A percentile compares a stretch with the other conserved stretches of the same genome.
Evolutionary conservation across 2,797 vertebrate genomes (phyloP).

Genomic region (Pampus argenteus): DNA sequence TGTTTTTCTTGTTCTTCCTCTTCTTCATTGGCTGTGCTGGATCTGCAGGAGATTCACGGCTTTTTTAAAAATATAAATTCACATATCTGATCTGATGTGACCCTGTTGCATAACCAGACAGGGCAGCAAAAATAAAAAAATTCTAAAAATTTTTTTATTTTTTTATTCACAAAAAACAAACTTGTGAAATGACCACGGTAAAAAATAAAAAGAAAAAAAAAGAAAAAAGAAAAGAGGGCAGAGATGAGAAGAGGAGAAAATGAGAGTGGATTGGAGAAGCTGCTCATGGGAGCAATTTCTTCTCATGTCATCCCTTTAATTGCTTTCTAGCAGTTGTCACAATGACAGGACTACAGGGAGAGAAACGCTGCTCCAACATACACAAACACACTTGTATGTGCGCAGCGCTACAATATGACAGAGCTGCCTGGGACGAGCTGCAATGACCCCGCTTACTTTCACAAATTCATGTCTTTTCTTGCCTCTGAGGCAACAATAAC

Average conservation of each 20-base stretch:
- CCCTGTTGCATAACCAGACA: conserved; percentile 40
- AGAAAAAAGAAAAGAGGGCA: conserved; percentile 62
- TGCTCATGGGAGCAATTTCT: conserved; percentile 75
- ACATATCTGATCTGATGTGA: conserved; percentile 33
- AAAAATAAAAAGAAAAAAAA: too few relatives aligned
- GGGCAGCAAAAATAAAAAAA: conserved; percentile 20
- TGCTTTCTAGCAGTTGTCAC: conserved; percentile 81
- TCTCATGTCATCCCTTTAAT: conserved; percentile 82
- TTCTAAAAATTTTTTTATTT: too few relatives aligned
- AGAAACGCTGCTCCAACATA: conserved; percentile 52
- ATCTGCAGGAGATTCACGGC: conserved; percentile 23
- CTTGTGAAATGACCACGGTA: conserved; percentile 41
- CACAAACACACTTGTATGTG: conserved; percentile 31
- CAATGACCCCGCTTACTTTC: conserved; percentile 59
- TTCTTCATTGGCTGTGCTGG: background rate
- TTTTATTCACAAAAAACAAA: conserved; percentile 42
- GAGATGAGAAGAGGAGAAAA: conserved; percentile 69
- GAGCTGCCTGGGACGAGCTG: conserved; percentile 54
- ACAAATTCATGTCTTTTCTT: conserved; percentile 39
- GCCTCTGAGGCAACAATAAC: conserved; percentile 66
- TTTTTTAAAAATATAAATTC: too few relatives aligned
- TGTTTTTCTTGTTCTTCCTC: conserved; percentile 13
- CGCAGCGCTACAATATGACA: conserved; percentile 43
- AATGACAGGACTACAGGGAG: conserved; percentile 77
- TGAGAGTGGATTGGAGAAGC: conserved; percentile 72